Evolutionary conservation across 2,888 invertebrate genomes (phyloP), one percentile per base, ranked within the genome.

Genomic region (Limnephilus marmoratus): DNA sequence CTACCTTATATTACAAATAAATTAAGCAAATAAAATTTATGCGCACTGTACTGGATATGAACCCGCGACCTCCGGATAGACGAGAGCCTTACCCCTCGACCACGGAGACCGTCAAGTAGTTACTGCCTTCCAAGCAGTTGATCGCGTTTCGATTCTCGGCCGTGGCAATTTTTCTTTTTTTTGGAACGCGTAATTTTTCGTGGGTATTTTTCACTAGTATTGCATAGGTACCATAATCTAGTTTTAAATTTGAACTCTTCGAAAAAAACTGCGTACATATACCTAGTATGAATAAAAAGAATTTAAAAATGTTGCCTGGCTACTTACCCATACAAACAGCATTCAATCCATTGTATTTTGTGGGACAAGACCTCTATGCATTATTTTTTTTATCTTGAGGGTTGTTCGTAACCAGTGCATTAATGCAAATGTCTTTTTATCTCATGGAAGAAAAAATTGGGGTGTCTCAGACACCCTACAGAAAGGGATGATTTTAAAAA

Each of bases 401-500:
- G 68, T 68, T 68, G 24, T 68, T n/a, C 24, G 2, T 68, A 68
- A 68, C 68, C 68, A 68, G 68, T 68, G 68, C 9, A 68, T 68
- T 68, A 68, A 68, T 68, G 68, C 68, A n/a, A 68, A 68, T n/a
- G 9, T 68, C 68, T 68, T 68, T 68, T 68, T 68, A 24, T 24
- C 68, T 24, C 68, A n/a, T 68, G 68, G 68, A 68, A 18, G 49
- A 49, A 68, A 68, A 68, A 68, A 24, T 2, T 68, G 9, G 68
- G 68, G 68, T 68, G 68, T 24, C 24, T 0, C 68, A 68, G 68
- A 68, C 68, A 68, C 68, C 68, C 68, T 24, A 68, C n/a, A 68
- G 68, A 68, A 68, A 68, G 68, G 68, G 68, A 68, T 68, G 68
- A 68, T 85, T 85, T n/a, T 12, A 85, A 41, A 41, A 85, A 85